Evolutionary conservation across 2,797 vertebrate species (phyloP).

Genomic region (Pipistrellus kuhlii): DNA sequence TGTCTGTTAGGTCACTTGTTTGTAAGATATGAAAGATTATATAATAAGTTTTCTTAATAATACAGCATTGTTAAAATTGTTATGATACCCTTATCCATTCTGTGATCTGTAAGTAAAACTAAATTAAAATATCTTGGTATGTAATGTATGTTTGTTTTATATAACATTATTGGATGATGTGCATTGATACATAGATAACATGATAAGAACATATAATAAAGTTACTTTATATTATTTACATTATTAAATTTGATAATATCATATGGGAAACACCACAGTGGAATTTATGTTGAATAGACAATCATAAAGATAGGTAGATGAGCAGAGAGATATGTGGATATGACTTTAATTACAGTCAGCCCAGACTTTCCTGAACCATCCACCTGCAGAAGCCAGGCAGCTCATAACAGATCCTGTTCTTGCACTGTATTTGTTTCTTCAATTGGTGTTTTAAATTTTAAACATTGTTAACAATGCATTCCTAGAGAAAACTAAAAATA

Average conservation of each 20-base stretch:
- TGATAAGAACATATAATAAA: background rate
- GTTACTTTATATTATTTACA: background rate
- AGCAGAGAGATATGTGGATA: background rate
- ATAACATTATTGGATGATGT: background rate
- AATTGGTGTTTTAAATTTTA: background rate
- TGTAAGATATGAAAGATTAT: background rate
- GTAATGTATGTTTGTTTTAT: background rate
- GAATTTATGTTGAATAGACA: background rate
- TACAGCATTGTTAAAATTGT: background rate
- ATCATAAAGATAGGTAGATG: background rate
- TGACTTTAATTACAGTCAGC: background rate
- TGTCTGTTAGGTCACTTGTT: background rate
- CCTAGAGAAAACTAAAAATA: background rate
- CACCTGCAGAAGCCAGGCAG: background rate
- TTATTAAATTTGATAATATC: conserved; percentile 1
- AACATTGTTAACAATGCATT: background rate
- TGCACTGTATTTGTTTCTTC: background rate
- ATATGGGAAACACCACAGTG: background rate
- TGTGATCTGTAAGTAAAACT: background rate
- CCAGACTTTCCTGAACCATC: background rate
- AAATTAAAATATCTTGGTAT: background rate
- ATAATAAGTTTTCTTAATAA: background rate
- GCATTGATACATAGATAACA: background rate
- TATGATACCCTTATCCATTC: background rate
- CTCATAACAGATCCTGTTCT: background rate